A percentile compares a stretch with the other conserved stretches of the same genome.
phyloP scores from a whole-genome alignment of 2,888 invertebrate species.

The Junonia oenone region DNA sequence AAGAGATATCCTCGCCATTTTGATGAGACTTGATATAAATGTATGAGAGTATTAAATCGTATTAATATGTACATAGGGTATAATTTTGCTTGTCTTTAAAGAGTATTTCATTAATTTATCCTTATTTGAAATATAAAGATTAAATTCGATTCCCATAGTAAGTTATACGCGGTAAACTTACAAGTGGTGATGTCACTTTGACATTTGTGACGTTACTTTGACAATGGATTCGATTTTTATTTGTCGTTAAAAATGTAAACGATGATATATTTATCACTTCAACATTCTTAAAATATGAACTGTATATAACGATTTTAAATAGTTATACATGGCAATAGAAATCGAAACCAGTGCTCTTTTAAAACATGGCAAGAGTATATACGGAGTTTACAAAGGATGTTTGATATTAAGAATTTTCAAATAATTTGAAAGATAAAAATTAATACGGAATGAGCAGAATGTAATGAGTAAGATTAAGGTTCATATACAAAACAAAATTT shows the following conservation, averaged over 20 bases:
- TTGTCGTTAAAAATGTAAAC: neutral
- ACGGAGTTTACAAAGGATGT: neutral
- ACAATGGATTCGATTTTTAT: neutral
- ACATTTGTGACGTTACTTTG: neutral
- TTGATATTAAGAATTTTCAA: no score
- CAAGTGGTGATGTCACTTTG: constrained; percentile 2
- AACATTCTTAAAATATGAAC: neutral
- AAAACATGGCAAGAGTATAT: constrained; percentile 45
- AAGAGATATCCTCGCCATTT: neutral
- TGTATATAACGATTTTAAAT: neutral
- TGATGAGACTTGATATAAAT: neutral
- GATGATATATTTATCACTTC: neutral
- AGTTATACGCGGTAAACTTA: constrained; percentile 7
- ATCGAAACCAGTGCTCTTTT: constrained; percentile 14
- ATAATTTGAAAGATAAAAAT: no score
- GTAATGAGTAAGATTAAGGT: no score
- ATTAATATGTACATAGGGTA: neutral
- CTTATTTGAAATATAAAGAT: neutral
- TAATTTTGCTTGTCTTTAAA: neutral
- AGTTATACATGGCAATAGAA: neutral
- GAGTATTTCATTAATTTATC: neutral
- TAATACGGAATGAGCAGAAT: no score
- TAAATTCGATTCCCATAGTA: neutral
- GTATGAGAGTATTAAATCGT: neutral
- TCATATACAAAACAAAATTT: no score